A percentile compares a stretch with the other conserved stretches of the same genome.
These are phyloP conservation scores for Leptopilina drosophilae DNA, from an alignment of 2,888 invertebrate genomes.

Conservation along the genomic window DNA sequence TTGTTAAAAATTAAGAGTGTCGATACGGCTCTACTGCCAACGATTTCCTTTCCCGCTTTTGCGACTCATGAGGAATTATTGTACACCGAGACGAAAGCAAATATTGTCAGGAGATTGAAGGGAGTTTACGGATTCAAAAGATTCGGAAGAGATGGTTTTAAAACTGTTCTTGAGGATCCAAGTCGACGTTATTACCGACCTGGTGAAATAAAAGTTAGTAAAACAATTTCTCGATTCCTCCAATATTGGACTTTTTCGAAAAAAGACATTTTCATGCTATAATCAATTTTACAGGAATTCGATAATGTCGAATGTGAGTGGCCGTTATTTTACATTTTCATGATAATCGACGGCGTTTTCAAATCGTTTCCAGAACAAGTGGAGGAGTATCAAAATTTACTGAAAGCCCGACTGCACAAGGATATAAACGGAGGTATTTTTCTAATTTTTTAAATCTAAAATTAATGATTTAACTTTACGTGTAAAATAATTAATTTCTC, in stretches of 20 bases:
- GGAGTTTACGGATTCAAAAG: slow-evolving; percentile 96
- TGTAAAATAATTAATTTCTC: too few species aligned
- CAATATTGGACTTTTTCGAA: too few species aligned
- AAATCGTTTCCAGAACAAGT: slow-evolving; percentile 92
- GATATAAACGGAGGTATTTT: slow-evolving; percentile 87
- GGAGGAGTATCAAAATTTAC: slow-evolving; percentile 91
- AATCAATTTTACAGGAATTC: slow-evolving; percentile 82
- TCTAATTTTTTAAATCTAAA: slow-evolving; percentile 20
- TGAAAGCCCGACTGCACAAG: slow-evolving; percentile 88
- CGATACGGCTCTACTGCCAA: slow-evolving; percentile 93
- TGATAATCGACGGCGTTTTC: slow-evolving; percentile 97
- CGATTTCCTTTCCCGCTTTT: slow-evolving; percentile 98
- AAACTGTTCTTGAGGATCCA: slow-evolving; percentile 91
- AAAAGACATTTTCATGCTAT: too few species aligned
- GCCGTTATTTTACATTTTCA: slow-evolving; percentile 96
- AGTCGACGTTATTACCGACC: slow-evolving; percentile 88
- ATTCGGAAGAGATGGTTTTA: slow-evolving; percentile 96
- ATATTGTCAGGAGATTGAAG: slow-evolving; percentile 88
- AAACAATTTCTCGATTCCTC: neutral
- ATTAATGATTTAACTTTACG: neutral
- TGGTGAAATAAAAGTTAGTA: slow-evolving; percentile 89
- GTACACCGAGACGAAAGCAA: slow-evolving; percentile 91
- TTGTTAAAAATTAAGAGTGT: slow-evolving; percentile 83
- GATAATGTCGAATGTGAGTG: slow-evolving; percentile 98
- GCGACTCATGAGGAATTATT: slow-evolving; percentile 96